Percentiles rank a stretch among this genome's conserved stretches.
Conservation (phyloP, 2,888 invertebrate species). For the Erebia aethiops region DNA sequence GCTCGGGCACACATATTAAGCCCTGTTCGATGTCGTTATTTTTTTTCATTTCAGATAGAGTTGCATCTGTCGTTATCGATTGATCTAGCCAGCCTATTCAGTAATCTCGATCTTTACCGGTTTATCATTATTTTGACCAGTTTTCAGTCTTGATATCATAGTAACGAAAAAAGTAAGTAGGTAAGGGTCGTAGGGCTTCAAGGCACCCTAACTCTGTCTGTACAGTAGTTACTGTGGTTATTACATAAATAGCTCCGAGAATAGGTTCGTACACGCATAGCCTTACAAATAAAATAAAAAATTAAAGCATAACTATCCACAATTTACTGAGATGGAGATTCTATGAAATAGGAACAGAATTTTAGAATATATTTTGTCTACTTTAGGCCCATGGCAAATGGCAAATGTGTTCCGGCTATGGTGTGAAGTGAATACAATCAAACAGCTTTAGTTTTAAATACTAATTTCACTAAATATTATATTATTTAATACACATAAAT, state of each 20-base stretch:
- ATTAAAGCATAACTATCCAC: not conserved
- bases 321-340: slow-evolving; percentile 31
- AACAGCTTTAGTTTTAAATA: slow-evolving; percentile 23
- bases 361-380: slow-evolving; percentile 36
- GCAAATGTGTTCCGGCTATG: slow-evolving; percentile 22
- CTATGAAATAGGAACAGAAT: slow-evolving; percentile 38
- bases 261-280: slow-evolving; percentile 9
- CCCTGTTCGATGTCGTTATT: no score
- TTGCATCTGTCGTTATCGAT: not conserved
- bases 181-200: no score
- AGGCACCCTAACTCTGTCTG: no score
- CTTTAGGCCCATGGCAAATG: slow-evolving; percentile 34
- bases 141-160: not conserved
- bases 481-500: slow-evolving; percentile 27
- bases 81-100: not conserved
- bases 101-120: not conserved
- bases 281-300: not conserved
- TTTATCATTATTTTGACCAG: not conserved
- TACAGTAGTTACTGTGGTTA: not conserved
- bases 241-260: not conserved
- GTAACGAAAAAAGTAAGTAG: not conserved
- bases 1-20: no score
- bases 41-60: not conserved
- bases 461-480: slow-evolving; percentile 35
- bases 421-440: slow-evolving; percentile 20